A percentile compares a stretch with the other conserved stretches of the same genome.
These are phyloP conservation scores for Euphysa ruthae DNA, from an alignment of 30 jellyfish, hydroid and myxozoan species.

Conservation along the genomic window DNA sequence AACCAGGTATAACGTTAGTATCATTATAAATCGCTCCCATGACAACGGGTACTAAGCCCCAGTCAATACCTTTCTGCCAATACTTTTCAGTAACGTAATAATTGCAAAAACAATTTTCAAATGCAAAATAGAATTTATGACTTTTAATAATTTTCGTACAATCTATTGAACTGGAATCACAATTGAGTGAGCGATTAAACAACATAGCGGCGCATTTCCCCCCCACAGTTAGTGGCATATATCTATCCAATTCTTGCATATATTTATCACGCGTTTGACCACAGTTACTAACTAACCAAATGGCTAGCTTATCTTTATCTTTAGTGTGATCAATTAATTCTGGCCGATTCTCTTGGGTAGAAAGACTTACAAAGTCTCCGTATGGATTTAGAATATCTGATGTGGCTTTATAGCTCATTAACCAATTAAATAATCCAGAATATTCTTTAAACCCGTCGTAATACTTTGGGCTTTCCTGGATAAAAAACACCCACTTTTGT, in stretches of 20 bases:
- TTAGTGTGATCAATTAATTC: conserved; percentile 20
- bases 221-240: conserved; percentile 30
- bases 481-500: conserved; percentile 44
- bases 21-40: conserved; percentile 40
- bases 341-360: background rate
- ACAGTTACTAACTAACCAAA: conserved; percentile 56
- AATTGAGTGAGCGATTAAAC: background rate
- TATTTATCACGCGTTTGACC: conserved; percentile 33
- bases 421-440: conserved; percentile 23
- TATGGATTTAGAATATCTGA: conserved; percentile 46
- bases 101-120: conserved; percentile 41
- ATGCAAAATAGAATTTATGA: conserved; percentile 34
- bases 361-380: conserved; percentile 6
- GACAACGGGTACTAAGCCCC: conserved; percentile 40
- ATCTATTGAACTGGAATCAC: conserved; percentile 25
- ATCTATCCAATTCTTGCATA: conserved; percentile 14
- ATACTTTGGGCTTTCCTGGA: conserved; percentile 37
- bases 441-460: conserved; percentile 7
- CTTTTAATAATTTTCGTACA: conserved; percentile 16
- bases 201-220: conserved; percentile 36
- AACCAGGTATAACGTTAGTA: conserved; percentile 41
- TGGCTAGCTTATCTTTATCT: conserved; percentile 19
- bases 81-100: conserved; percentile 55
- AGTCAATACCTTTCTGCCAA: conserved; percentile 45
- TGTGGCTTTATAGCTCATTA: conserved; percentile 22